Evolutionary conservation across 35 echinoderm and acorn worm species (phyloP).

Genomic region (Ophiothrix spiculata): DNA sequence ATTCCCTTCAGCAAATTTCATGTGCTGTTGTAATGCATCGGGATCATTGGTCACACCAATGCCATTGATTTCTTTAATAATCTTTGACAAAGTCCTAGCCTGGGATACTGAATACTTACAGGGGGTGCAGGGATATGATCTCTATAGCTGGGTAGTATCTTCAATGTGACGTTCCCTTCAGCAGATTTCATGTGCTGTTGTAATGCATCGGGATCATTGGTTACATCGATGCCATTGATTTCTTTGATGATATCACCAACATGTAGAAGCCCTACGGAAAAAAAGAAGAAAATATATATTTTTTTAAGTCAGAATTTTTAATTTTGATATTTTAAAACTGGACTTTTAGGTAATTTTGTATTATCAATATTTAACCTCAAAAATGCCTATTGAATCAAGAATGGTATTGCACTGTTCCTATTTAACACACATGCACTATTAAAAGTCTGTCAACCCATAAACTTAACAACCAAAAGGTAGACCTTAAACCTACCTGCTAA

Average conservation of each 20-base stretch:
- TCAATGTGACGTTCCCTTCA: slow-evolving; percentile 74
- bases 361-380: too few species aligned
- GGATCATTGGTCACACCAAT: slow-evolving; percentile 82
- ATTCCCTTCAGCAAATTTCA: slow-evolving; percentile 71
- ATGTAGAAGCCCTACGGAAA: slow-evolving; percentile 81
- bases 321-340: too few species aligned
- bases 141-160: slow-evolving; percentile 85
- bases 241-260: slow-evolving; percentile 98
- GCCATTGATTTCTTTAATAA: slow-evolving; percentile 93
- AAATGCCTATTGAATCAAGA: too few species aligned
- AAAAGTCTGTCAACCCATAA: too few species aligned
- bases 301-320: too few species aligned
- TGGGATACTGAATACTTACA: too few species aligned
- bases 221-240: slow-evolving; percentile 79
- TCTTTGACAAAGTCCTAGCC: too few species aligned
- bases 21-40: slow-evolving; percentile 60
- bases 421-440: too few species aligned
- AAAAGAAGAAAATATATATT: not conserved
- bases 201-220: slow-evolving; percentile 75
- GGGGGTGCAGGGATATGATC: slow-evolving; percentile 58
- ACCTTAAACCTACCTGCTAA: too few species aligned
- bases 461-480: too few species aligned
- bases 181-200: slow-evolving; percentile 73
- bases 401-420: too few species aligned
- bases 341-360: too few species aligned